phyloP scores from a whole-genome alignment of 1,140 invertebrate genomes.

The Platorchestia sp. region DNA sequence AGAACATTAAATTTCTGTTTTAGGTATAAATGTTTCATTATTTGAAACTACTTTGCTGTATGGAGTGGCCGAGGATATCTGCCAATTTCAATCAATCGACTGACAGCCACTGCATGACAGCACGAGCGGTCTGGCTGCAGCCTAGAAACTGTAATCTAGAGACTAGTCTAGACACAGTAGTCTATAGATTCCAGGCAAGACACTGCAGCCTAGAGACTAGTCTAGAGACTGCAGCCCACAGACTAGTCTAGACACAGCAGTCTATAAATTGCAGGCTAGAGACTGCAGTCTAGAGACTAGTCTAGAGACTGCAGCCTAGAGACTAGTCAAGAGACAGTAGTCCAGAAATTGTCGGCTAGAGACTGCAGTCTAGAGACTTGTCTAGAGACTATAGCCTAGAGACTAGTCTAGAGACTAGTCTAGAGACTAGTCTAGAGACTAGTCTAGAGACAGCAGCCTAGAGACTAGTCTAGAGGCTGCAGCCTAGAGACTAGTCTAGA shows the following conservation, averaged over 20 bases:
- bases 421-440: too few species aligned
- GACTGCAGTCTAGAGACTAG: too few species aligned
- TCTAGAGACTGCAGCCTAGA: not conserved
- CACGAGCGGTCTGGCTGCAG: too few species aligned
- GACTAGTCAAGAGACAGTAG: not conserved
- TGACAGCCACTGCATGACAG: not conserved
- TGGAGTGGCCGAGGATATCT: not conserved
- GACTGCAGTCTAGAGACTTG: not conserved
- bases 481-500: too few species aligned
- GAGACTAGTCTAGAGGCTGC: not conserved
- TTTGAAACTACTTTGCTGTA: not conserved
- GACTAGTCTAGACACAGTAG: too few species aligned
- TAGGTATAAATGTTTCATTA: not conserved
- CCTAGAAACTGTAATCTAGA: too few species aligned
- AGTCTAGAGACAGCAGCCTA: not conserved
- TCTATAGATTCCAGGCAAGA: too few species aligned
- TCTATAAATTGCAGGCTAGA: too few species aligned
- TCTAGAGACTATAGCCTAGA: not conserved
- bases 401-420: not conserved
- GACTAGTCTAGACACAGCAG: not conserved
- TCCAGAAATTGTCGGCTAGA: not conserved
- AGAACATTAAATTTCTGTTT: too few species aligned
- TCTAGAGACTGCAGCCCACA: not conserved
- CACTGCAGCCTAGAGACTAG: too few species aligned
- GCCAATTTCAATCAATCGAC: not conserved